phyloP scores from a whole-genome alignment of 1,140 invertebrate species.

The Trichonephila inaurata region DNA sequence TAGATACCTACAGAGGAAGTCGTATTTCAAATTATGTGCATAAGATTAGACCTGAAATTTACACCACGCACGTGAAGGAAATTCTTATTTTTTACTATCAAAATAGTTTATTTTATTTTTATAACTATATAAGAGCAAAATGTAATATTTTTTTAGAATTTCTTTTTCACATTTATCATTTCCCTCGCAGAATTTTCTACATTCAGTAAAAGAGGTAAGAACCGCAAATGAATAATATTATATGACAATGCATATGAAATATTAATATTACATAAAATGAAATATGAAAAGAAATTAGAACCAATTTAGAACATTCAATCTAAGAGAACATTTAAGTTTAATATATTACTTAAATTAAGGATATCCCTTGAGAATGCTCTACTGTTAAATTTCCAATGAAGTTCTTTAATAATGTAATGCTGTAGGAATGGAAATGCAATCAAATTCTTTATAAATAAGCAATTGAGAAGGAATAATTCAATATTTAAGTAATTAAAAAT shows the following conservation, averaged over 20 bases:
- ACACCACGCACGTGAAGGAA: neutral
- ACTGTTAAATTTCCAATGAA: neutral
- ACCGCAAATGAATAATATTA: too few species aligned
- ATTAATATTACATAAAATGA: too few species aligned
- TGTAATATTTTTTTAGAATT: neutral
- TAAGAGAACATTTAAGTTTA: neutral
- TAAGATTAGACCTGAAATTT: conserved; percentile 32
- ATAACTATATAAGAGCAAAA: neutral
- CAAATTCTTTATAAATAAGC: too few species aligned
- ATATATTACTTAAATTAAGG: conserved; percentile 3
- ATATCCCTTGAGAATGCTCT: neutral
- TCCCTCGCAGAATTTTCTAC: too few species aligned
- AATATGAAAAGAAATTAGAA: neutral
- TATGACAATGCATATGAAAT: too few species aligned
- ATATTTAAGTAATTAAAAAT: too few species aligned
- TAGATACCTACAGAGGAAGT: conserved; percentile 29
- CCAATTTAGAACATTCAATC: neutral
- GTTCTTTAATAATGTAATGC: neutral
- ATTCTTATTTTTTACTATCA: neutral
- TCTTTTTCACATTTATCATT: neutral
- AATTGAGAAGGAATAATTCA: too few species aligned
- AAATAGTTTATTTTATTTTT: neutral
- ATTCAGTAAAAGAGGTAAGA: neutral
- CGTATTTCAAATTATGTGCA: conserved; percentile 32
- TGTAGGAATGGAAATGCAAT: neutral